These are phyloP conservation scores for Pseudococcus longispinus DNA, from an alignment of 2,888 invertebrate species.

Conservation along the genomic window DNA sequence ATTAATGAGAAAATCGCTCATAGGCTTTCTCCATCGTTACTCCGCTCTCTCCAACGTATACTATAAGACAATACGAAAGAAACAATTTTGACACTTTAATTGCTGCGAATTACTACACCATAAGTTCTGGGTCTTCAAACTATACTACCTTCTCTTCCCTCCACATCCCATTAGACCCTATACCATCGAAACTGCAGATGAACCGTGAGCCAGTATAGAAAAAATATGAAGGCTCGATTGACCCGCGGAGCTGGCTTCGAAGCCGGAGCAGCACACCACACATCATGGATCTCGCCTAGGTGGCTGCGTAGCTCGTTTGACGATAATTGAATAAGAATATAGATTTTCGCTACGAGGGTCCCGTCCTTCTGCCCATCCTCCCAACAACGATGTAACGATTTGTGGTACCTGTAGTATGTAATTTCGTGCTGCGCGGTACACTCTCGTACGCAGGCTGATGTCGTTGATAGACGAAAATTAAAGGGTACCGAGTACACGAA, in stretches of 20 bases:
- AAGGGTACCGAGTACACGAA: constrained; percentile 17
- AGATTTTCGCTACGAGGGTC: constrained; percentile 4
- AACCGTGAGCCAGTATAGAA: no score
- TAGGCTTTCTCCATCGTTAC: neutral
- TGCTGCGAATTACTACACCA: neutral
- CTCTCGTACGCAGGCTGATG: neutral
- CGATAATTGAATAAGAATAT: constrained; percentile 20
- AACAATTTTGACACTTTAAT: constrained; percentile 4
- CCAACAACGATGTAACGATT: constrained; percentile 11
- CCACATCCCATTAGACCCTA: neutral
- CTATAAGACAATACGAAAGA: neutral
- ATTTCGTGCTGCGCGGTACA: neutral
- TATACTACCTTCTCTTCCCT: neutral
- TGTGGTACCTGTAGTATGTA: constrained; percentile 1
- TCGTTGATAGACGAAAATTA: constrained; percentile 34
- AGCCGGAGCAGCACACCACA: neutral
- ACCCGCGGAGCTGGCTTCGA: neutral
- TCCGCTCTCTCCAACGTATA: neutral
- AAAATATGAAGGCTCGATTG: neutral
- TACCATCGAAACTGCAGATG: neutral
- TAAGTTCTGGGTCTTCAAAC: neutral
- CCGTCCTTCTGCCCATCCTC: neutral
- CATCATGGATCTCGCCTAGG: neutral
- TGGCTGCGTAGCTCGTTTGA: constrained; percentile 12
- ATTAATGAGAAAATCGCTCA: neutral